Evolutionary conservation across 2,797 vertebrate species (phyloP).

Genomic region (Bryconaethiops microstoma): DNA sequence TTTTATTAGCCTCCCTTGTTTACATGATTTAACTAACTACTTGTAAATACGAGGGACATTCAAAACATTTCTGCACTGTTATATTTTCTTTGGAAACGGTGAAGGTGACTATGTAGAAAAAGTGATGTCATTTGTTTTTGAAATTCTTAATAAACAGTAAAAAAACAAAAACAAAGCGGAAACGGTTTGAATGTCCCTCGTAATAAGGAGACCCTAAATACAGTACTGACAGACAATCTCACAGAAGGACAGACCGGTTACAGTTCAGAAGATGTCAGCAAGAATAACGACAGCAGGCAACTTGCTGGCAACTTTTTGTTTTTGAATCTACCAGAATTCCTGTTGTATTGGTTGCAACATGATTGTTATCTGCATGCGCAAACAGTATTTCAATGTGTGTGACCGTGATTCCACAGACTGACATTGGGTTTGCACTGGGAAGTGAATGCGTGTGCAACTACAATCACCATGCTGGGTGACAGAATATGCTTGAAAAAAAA

Average conservation of each 20-base stretch:
- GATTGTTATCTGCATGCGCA: not conserved
- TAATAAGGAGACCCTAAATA: not conserved
- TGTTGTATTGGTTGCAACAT: not conserved
- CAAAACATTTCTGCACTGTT: no score
- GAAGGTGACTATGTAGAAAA: no score
- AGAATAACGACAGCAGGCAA: not conserved
- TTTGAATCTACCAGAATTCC: not conserved
- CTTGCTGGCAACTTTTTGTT: not conserved
- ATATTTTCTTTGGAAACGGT: no score
- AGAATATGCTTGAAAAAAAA: not conserved
- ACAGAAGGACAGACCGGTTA: not conserved
- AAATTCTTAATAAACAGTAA: no score
- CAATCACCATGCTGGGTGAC: not conserved
- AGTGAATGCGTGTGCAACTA: slow-evolving; percentile 1
- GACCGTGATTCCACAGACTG: slow-evolving; percentile 19
- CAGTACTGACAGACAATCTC: not conserved
- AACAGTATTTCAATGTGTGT: not conserved
- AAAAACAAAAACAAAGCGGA: no score
- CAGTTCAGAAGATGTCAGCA: not conserved
- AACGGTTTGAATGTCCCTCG: no score
- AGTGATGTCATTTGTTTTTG: no score
- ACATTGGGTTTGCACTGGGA: not conserved
- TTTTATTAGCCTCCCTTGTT: not conserved
- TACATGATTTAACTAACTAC: not conserved
- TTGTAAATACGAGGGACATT: not conserved